phyloP scores from a whole-genome alignment of 2,888 invertebrate genomes.

The Lordiphosa andalusiaca region DNA sequence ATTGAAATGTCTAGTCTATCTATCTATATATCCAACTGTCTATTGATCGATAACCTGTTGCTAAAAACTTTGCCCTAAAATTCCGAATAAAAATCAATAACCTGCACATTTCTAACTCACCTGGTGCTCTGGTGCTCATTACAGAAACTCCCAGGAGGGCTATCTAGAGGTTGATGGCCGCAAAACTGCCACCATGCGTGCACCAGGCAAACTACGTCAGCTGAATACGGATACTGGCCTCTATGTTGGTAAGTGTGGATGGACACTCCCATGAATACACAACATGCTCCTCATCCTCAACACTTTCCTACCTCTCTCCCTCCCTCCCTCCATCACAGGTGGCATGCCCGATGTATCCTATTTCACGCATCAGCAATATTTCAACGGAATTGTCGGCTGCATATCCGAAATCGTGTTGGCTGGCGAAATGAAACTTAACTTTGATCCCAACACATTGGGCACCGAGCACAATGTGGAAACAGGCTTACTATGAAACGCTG shows the following conservation, averaged over 20 bases:
- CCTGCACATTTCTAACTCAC: slow-evolving; percentile 2
- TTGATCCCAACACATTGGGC: slow-evolving; percentile 81
- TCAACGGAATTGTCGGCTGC: slow-evolving; percentile 89
- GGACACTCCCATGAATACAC: too few species aligned
- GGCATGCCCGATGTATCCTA: slow-evolving; percentile 89
- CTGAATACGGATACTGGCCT: slow-evolving; percentile 93
- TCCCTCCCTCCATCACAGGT: slow-evolving; percentile 82
- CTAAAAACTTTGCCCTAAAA: too few species aligned
- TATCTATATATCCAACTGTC: too few species aligned
- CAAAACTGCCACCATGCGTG: slow-evolving; percentile 88
- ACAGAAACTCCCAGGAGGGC: slow-evolving; percentile 91
- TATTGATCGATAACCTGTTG: too few species aligned
- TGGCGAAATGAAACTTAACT: slow-evolving; percentile 88
- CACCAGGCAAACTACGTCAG: slow-evolving; percentile 91
- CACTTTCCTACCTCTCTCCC: not conserved
- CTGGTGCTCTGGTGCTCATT: slow-evolving; percentile 7
- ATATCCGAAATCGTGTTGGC: slow-evolving; percentile 91
- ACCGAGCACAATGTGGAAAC: slow-evolving; percentile 80
- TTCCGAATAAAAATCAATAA: not conserved
- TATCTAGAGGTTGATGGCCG: slow-evolving; percentile 94
- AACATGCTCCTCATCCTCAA: too few species aligned
- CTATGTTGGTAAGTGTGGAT: slow-evolving; percentile 87
- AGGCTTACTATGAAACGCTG: slow-evolving; percentile 80
- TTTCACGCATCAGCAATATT: slow-evolving; percentile 87
- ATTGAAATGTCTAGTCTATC: too few species aligned